Conservation (phyloP, 2,113 vertebrate species). For the Corydoras maculifer region DNA sequence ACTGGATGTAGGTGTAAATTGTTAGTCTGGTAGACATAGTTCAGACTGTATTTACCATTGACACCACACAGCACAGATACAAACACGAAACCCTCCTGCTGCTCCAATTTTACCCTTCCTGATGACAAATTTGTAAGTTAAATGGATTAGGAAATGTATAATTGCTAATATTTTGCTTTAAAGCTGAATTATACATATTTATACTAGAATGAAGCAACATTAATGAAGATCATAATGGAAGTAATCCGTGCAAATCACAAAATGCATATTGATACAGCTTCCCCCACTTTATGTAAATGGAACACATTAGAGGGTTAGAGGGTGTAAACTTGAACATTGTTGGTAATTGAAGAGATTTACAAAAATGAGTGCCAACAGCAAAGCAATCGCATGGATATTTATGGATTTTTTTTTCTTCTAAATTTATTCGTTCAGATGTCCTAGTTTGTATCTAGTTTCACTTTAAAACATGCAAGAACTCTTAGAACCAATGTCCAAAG, state of each 20-base stretch:
- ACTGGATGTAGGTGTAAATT: too few relatives aligned
- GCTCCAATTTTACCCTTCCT: too few relatives aligned
- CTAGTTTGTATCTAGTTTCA: background rate
- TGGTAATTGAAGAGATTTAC: constrained; percentile 35
- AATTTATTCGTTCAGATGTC: background rate
- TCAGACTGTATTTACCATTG: too few relatives aligned
- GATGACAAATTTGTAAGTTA: too few relatives aligned
- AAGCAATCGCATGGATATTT: background rate
- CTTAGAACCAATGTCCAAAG: too few relatives aligned
- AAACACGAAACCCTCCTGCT: too few relatives aligned
- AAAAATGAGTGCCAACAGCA: constrained; percentile 32
- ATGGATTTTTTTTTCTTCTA: background rate
- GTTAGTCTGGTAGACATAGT: too few relatives aligned
- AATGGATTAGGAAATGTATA: too few relatives aligned
- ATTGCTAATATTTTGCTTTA: constrained; percentile 11
- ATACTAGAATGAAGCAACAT: constrained; percentile 45
- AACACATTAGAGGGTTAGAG: constrained; percentile 56
- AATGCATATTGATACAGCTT: constrained; percentile 65
- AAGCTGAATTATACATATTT: constrained; percentile 35
- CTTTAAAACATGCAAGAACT: background rate
- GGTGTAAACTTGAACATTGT: constrained; percentile 41
- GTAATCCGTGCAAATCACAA: constrained; percentile 57
- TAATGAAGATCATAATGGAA: constrained; percentile 41
- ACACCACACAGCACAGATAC: too few relatives aligned
- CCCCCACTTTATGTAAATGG: constrained; percentile 59